phyloP scores from a whole-genome alignment of 2,888 invertebrate species.

The Chydorus sphaericus region DNA sequence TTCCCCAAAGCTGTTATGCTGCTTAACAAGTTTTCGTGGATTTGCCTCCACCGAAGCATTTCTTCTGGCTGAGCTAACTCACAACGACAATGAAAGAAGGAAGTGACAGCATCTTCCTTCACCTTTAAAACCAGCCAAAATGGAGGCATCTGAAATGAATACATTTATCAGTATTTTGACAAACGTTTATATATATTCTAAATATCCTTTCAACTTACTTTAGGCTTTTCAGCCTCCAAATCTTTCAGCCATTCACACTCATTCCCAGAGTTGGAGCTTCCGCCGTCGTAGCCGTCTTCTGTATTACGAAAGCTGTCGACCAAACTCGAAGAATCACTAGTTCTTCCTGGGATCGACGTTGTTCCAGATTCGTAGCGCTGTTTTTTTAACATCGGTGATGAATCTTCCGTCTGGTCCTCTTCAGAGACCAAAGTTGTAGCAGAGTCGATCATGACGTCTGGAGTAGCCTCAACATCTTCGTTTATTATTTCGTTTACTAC shows the following conservation, averaged over 20 bases:
- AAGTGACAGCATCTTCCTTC: conserved; percentile 39
- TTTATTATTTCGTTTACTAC: not conserved
- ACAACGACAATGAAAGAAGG: conserved; percentile 53
- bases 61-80: conserved; percentile 23
- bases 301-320: conserved; percentile 24
- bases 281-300: conserved; percentile 42
- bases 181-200: not conserved
- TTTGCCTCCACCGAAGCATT: conserved; percentile 36
- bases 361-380: conserved; percentile 7
- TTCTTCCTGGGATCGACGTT: conserved; percentile 21
- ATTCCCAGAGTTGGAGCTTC: conserved; percentile 43
- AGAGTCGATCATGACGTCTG: not conserved
- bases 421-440: not conserved
- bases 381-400: not conserved
- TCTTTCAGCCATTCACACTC: conserved; percentile 40
- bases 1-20: conserved; percentile 44
- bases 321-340: conserved; percentile 25
- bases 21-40: conserved; percentile 37
- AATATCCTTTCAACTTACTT: not conserved
- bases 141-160: conserved; percentile 37
- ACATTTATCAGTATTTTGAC: no score
- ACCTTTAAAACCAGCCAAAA: conserved; percentile 55
- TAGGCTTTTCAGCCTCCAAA: conserved; percentile 35
- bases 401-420: not conserved
- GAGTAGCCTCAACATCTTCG: not conserved